Conservation (phyloP, 2,797 vertebrate species). For the Mus spretus region DNA sequence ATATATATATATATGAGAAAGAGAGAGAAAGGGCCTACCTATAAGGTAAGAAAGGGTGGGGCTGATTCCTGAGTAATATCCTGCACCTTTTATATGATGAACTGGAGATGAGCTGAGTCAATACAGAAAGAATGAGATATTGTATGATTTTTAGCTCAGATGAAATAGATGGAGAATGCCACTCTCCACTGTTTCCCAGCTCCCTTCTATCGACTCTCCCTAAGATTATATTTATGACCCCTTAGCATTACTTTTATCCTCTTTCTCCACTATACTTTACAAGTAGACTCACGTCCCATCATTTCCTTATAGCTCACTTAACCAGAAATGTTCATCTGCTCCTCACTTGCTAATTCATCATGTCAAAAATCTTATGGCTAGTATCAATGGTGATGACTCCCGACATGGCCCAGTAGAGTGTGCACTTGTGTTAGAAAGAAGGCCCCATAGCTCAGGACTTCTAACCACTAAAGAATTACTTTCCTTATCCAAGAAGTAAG, state of each 20-base stretch:
- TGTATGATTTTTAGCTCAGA: background rate
- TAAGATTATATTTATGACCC: background rate
- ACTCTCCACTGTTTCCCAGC: background rate
- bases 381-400: background rate
- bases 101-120: background rate
- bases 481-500: constrained; percentile 43
- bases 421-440: background rate
- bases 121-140: background rate
- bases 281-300: background rate
- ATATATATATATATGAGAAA: background rate
- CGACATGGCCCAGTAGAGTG: background rate
- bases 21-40: too few species aligned
- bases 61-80: background rate
- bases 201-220: background rate
- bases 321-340: constrained; percentile 14
- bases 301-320: background rate
- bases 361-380: constrained; percentile 4
- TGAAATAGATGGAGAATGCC: background rate
- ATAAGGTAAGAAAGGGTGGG: background rate
- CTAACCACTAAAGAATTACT: constrained; percentile 7
- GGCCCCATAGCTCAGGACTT: background rate
- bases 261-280: background rate
- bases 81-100: background rate
- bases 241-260: background rate
- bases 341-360: background rate